Evolutionary conservation across 1,140 invertebrate species (phyloP), one percentile per base, ranked within the genome.

Genomic region (Nixonia krombeini): DNA sequence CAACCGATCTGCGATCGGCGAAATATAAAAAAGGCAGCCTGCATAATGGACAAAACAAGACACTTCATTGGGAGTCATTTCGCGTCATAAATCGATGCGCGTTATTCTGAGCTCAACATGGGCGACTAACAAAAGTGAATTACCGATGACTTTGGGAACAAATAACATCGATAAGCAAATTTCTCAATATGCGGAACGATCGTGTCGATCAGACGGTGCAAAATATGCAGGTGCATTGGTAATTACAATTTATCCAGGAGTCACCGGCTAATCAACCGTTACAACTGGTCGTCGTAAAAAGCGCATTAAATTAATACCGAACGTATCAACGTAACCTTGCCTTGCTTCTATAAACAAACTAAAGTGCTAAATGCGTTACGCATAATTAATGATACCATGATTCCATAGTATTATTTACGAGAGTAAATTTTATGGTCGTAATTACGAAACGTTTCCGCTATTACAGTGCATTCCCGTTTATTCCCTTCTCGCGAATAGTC

Each of bases 141-240:
- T 9, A n/a, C 15, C 9, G 17, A 9, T 41, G 9, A 1, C 17
- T 21, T 41, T 12, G 21, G 16, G 38, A 7, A 21, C 12, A 41
- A 41, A 41, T 41, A 41, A 21, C 21, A 23, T 21, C 21, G 6
- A 18, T 21, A 41, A 9, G 17, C 12, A 23, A 41, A 41, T 41
- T 21, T 17, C 18, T 7, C 12, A 16, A n/a, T n/a, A 17, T 41
- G 17, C 17, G 9, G 4, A 21, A 21, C 18, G 38, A 1, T 41
- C 38, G 38, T 21, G 12, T 41, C 17, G 8, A 41, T 23, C 18
- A 7, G 12, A 23, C 12, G 38, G 21, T 3, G 17, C 16, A 21
- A 41, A 16, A 38, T 38, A 16, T 16, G 35, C 35, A 38, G 12
- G 1, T 12, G 35, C 35, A 38, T 38, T 18, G 4, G 16, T 7